Conservation (phyloP, 2,113 vertebrate species). For the Rhea pennata region DNA sequence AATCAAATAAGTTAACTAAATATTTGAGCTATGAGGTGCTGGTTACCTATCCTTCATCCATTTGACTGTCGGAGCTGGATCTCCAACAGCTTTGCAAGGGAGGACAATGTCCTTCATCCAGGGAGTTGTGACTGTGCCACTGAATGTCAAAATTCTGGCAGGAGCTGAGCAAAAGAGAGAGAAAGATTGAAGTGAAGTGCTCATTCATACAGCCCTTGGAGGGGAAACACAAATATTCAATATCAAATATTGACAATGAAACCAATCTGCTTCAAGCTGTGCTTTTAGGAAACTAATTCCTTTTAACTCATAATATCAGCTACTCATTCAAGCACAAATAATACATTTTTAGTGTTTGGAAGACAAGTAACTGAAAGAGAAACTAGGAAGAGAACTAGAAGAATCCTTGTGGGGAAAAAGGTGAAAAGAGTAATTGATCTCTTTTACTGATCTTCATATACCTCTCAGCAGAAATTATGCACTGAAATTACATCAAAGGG, state of each 20-base stretch:
- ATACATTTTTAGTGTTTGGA: not conserved
- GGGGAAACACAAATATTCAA: not conserved
- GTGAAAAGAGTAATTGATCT: not conserved
- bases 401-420: not conserved
- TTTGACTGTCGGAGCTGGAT: constrained; percentile 92
- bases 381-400: not conserved
- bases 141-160: constrained; percentile 94
- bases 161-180: constrained; percentile 81
- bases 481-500: not conserved
- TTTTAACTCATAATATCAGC: not conserved
- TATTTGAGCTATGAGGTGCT: constrained; percentile 68
- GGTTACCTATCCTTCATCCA: constrained; percentile 99
- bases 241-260: not conserved
- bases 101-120: constrained; percentile 99
- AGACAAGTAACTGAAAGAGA: not conserved
- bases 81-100: constrained; percentile 94
- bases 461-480: not conserved
- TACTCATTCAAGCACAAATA: not conserved
- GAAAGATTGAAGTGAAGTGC: not conserved
- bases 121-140: constrained; percentile 94
- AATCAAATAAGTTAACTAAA: not conserved
- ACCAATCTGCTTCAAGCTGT: not conserved
- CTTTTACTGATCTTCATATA: not conserved
- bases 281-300: not conserved
- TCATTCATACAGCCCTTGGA: not conserved